Evolutionary conservation across 2,113 vertebrate species (phyloP).

Genomic region (Grantiella picta): DNA sequence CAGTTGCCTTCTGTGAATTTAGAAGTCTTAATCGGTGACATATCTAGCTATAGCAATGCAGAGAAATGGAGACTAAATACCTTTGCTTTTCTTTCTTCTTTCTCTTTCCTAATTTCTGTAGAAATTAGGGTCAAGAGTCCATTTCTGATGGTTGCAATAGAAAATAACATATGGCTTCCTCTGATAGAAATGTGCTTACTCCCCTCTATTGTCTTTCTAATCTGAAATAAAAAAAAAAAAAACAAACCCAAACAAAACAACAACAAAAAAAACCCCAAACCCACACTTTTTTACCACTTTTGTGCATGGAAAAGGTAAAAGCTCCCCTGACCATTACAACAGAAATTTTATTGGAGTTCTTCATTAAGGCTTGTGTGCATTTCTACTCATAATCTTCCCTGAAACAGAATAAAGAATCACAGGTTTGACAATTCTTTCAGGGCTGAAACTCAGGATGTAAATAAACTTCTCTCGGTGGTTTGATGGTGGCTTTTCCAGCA

Average conservation of each 20-base stretch:
- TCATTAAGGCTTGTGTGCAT: not conserved
- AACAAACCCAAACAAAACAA: not conserved
- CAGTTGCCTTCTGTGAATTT: not conserved
- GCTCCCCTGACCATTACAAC: not conserved
- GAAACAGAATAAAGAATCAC: constrained; percentile 20
- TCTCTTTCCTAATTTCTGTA: not conserved
- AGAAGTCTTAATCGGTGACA: not conserved
- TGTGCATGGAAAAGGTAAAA: not conserved
- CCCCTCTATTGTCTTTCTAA: not conserved
- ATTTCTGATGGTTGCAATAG: not conserved
- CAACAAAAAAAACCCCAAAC: accelerated
- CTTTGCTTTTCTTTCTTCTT: not conserved
- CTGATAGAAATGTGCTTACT: not conserved
- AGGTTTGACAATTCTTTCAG: not conserved
- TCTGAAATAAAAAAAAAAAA: not conserved
- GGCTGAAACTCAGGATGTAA: not conserved
- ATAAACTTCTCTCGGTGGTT: not conserved
- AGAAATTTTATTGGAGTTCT: not conserved
- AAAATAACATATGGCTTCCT: not conserved
- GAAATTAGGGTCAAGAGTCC: not conserved
- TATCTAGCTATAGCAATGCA: not conserved
- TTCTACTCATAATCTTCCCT: not conserved
- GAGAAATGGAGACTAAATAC: not conserved
- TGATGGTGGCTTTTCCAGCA: not conserved
- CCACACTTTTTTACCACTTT: not conserved